Base-by-base conservation (phyloP, 2,113 vertebrate genomes). In the Neodon shergylaensis region DNA sequence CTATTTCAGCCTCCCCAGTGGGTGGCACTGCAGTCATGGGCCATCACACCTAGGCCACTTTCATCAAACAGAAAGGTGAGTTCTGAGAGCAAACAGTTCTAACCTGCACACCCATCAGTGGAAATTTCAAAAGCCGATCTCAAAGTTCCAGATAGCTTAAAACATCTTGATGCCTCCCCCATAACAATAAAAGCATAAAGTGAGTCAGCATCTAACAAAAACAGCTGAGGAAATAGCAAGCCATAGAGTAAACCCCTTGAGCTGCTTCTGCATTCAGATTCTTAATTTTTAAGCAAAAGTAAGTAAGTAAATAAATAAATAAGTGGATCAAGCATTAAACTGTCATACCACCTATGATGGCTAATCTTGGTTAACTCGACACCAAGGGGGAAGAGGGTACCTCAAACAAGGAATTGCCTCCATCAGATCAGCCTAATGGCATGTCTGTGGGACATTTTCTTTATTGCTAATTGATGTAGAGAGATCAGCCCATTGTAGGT, bases 201-300 rank as follows among this genome's bases (percentile, higher is more conserved):
- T 39, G 26, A 94, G 4, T 63, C 7, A 73, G 78, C 14, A 7
- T 31, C 70, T 74, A 90, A 58, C 63, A 86, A 84, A 92, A 92
- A 88, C 4, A 39, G 16, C 7, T 33, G 10, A 83, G 52, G 94
- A 86, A 77, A 36, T 8, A 86, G 58, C 4, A 39, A 52, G 47
- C 17, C 33, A 82, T n/a, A 47, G 10, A 49, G 22, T 36, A 82
- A 68, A 28, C 74, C 22, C 66, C 73, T 52, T 93, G 4, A 33
- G 26, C 66, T 36, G 22, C 81, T 84, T 63, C 78, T 44, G 3
- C 9, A 90, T 82, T 91, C 49, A 42, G 28, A 49, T 58, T 86
- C 72, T 83, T 94, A 96, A 86, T 89, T 84, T 82, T 79, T 65
- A 92, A 93, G 42, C 70, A 90, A 78, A 78, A 54, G 49, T 49